phyloP scores from a whole-genome alignment of 2,113 vertebrate species.

The Leptocoma aspasia region DNA sequence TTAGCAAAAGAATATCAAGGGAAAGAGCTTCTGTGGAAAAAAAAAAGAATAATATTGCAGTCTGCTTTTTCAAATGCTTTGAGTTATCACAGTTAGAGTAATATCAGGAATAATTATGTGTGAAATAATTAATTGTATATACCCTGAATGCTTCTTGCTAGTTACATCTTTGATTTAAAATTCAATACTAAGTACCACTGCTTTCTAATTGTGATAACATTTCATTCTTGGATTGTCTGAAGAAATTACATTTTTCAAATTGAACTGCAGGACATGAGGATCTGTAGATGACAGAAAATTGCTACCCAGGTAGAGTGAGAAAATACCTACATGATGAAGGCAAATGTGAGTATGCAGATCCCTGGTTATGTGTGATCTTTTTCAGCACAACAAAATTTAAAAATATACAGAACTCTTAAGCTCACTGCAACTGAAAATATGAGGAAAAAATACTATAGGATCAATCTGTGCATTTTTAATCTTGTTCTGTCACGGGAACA shows the following conservation, averaged over 20 bases:
- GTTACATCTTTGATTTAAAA: slow-evolving; percentile 38
- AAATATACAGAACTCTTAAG: not conserved
- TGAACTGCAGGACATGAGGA: not conserved
- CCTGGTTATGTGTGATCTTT: not conserved
- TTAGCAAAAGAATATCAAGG: slow-evolving; percentile 37
- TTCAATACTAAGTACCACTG: not conserved
- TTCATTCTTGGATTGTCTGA: not conserved
- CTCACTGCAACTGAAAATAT: not conserved
- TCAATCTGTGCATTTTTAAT: not conserved
- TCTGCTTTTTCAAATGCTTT: slow-evolving; percentile 32
- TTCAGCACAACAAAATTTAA: not conserved
- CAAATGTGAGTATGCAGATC: not conserved
- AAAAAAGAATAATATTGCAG: not conserved
- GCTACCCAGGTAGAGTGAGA: not conserved
- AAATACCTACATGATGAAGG: not conserved
- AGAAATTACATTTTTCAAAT: slow-evolving; percentile 33
- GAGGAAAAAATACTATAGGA: not conserved
- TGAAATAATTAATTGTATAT: slow-evolving; percentile 39
- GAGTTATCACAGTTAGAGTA: not conserved
- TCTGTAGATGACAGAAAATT: not conserved
- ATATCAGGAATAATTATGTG: not conserved
- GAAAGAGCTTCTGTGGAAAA: not conserved
- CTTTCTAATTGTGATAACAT: not conserved
- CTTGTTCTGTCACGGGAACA: not conserved
- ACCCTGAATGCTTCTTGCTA: not conserved